Evolutionary conservation across 2,888 invertebrate species (phyloP), one percentile per base, ranked within the genome.

Genomic region (Invenusta paracnida): DNA sequence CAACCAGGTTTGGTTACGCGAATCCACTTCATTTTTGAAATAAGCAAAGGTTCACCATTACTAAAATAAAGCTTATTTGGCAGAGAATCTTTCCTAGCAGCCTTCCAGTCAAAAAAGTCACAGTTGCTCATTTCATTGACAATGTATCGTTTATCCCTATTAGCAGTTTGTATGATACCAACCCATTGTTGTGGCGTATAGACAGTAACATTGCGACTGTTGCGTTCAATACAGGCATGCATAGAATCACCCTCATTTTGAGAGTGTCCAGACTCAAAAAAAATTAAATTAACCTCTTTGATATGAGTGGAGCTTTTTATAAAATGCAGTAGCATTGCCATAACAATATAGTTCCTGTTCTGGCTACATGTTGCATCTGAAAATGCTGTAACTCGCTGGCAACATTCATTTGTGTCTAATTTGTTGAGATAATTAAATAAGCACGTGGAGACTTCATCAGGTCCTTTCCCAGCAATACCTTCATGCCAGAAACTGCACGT

Each of bases 221-320:
- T 23, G 2, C 73, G 11, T 73, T 73, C 73, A 13, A 73, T 73
- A 13, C 11, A 23, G 25, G 73, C 73, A 73, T 73, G 73, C 73
- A 73, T 23, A 23, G 17, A 13, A 23, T 73, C 73, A 23, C 73
- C 73, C 23, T 73, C 73, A 23, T 73, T 73, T 93, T 89, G 94
- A 28, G 73, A n/a, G 25, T 73, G 73, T 13, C 73, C 73, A 5
- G 73, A 73, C 23, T 73, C 73, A 5, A 73, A 5, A 23, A 73
- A 73, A 25, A 73, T 73, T 2, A 73, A 5, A 5, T n/a, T 23
- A 23, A 73, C 25, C 23, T 73, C 73, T 48, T 48, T 48, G 5
- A 48, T 48, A 17, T 48, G 5, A 48, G 17, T 17, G 5, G 17
- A 48, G 17, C 5, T 11, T 17, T 5, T 5, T 17, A 48, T 48